phyloP scores from a whole-genome alignment of 2,113 vertebrate genomes.

The Orycteropus afer region DNA sequence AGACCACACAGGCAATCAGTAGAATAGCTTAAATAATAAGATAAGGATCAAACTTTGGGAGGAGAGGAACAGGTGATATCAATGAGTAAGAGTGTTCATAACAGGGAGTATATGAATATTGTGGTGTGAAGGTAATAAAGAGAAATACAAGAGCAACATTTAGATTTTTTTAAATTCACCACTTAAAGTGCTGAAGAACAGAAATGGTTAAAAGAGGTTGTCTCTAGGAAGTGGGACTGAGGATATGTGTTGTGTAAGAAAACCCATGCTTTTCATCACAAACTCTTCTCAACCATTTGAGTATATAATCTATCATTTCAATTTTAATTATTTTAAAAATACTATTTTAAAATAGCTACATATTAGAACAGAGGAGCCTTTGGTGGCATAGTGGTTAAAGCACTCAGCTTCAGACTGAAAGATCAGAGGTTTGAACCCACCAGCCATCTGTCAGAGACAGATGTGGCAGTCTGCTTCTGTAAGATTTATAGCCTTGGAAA shows the following conservation, averaged over 20 bases:
- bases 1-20: neutral
- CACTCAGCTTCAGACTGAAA: too few relatives aligned
- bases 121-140: neutral
- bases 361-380: too few relatives aligned
- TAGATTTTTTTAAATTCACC: neutral
- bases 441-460: too few relatives aligned
- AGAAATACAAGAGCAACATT: neutral
- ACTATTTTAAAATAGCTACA: conserved; percentile 1
- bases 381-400: too few relatives aligned
- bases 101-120: neutral
- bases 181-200: neutral
- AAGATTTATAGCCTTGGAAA: too few relatives aligned
- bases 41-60: neutral
- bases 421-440: too few relatives aligned
- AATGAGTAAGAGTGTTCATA: neutral
- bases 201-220: neutral
- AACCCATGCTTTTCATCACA: neutral
- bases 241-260: neutral
- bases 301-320: neutral
- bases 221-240: neutral
- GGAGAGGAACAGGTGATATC: neutral
- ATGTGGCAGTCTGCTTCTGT: too few relatives aligned
- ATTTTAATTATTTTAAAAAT: neutral
- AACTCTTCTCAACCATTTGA: neutral
- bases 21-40: neutral